These are phyloP conservation scores for Neogobius melanostomus DNA, from an alignment of 2,113 vertebrate genomes.

Conservation along the genomic window DNA sequence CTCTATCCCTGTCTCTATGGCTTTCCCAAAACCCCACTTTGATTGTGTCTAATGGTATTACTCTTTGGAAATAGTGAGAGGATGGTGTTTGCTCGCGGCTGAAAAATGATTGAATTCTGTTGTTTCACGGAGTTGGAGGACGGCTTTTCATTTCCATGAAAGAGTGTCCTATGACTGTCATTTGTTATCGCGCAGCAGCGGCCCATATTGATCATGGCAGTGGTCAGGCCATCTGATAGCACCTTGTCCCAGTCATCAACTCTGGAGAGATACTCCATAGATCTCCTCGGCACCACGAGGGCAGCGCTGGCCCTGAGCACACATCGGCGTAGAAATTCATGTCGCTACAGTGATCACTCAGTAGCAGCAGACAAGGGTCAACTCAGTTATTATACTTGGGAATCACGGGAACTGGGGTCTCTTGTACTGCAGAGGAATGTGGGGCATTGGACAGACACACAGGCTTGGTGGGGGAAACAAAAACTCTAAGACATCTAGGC, in stretches of 20 bases:
- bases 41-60: constrained; percentile 22
- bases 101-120: constrained; percentile 53
- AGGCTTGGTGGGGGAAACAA: too few relatives aligned
- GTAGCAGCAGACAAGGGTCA: constrained; percentile 16
- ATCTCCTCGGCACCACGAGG: constrained; percentile 25
- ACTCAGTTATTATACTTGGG: too few relatives aligned
- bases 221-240: constrained; percentile 39
- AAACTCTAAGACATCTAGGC: too few relatives aligned
- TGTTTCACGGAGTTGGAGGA: constrained; percentile 41
- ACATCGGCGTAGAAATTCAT: constrained; percentile 21
- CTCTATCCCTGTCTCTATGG: neutral
- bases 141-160: constrained; percentile 62
- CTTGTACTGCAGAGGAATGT: too few relatives aligned
- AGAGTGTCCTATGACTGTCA: constrained; percentile 42
- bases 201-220: constrained; percentile 67
- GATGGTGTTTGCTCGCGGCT: constrained; percentile 24
- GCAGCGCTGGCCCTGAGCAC: constrained; percentile 6
- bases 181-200: constrained; percentile 53
- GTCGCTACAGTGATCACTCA: constrained; percentile 35
- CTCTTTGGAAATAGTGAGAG: constrained; percentile 16
- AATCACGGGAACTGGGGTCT: too few relatives aligned
- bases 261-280: constrained; percentile 25
- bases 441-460: too few relatives aligned
- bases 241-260: constrained; percentile 43
- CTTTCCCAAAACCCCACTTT: constrained; percentile 11